phyloP scores from a whole-genome alignment of 2,113 vertebrate species.

The Podiceps cristatus region DNA sequence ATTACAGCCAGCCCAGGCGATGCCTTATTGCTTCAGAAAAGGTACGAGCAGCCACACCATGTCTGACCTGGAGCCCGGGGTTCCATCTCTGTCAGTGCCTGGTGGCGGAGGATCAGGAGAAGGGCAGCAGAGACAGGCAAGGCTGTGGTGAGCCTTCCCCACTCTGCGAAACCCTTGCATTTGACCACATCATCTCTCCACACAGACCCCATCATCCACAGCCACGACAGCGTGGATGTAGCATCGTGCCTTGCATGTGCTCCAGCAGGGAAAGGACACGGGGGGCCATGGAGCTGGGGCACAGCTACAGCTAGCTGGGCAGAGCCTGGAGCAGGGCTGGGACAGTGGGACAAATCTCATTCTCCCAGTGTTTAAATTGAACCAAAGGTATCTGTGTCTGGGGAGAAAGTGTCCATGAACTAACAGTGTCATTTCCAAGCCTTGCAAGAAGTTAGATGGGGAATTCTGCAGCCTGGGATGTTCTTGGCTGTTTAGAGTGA shows the following conservation, averaged over 20 bases:
- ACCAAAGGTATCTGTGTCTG: background rate
- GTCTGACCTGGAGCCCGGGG: background rate
- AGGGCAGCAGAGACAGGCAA: background rate
- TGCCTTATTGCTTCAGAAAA: background rate
- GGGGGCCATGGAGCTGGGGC: background rate
- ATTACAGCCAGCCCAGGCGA: background rate
- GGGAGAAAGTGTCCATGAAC: slow-evolving; percentile 71
- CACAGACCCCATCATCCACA: slow-evolving; percentile 79
- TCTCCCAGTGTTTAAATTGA: background rate
- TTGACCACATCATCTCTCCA: slow-evolving; percentile 79
- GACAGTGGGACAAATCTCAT: background rate
- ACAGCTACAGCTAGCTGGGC: accelerated
- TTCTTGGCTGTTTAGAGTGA: slow-evolving; percentile 49
- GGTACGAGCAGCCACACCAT: background rate
- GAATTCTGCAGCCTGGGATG: slow-evolving; percentile 43
- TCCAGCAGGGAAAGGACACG: slow-evolving; percentile 70
- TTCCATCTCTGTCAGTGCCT: background rate
- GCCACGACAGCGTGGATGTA: slow-evolving; percentile 81
- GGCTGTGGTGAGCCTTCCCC: background rate
- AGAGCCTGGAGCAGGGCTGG: background rate
- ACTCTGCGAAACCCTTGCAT: background rate
- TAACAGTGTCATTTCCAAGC: slow-evolving; percentile 29
- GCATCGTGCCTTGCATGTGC: slow-evolving; percentile 36
- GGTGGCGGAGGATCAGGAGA: background rate
- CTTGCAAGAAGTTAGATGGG: slow-evolving; percentile 32